phyloP scores from a whole-genome alignment of 2,888 invertebrate genomes.

The Syrphus vitripennis region DNA sequence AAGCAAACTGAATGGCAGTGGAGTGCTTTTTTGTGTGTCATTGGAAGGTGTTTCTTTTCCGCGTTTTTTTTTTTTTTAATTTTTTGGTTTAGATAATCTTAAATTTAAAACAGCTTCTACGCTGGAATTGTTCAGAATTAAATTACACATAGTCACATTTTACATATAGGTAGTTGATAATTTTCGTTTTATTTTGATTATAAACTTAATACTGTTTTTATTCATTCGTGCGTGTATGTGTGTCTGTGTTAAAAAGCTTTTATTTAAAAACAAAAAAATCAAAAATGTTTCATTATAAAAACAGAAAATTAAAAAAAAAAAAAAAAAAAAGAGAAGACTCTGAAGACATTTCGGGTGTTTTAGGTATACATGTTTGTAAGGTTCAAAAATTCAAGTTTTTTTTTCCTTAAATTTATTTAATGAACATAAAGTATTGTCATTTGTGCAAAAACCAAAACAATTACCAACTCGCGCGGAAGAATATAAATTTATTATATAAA shows the following conservation, averaged over 20 bases:
- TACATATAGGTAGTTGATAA: constrained; percentile 15
- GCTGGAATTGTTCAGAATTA: constrained; percentile 21
- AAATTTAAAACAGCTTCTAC: constrained; percentile 6
- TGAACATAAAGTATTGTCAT: constrained; percentile 54
- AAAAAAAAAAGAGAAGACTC: background rate
- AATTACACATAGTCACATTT: constrained; percentile 29
- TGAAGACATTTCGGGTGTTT: constrained; percentile 47
- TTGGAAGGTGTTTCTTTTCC: background rate
- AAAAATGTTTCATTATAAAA: background rate
- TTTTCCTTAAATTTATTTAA: background rate
- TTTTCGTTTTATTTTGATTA: background rate
- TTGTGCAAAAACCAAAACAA: constrained; percentile 41
- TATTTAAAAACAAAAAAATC: background rate
- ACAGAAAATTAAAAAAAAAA: background rate
- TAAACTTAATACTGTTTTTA: constrained; percentile 64
- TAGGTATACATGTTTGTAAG: background rate
- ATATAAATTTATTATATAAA: constrained; percentile 39
- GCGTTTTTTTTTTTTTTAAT: no score
- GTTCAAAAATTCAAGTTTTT: constrained; percentile 1
- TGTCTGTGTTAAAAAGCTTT: constrained; percentile 20
- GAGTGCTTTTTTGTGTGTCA: constrained; percentile 6
- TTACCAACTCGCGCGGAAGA: constrained; percentile 44
- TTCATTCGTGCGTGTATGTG: constrained; percentile 36
- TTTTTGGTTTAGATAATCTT: background rate
- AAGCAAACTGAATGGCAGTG: constrained; percentile 42